A percentile compares a stretch with the other conserved stretches of the same genome.
Evolutionary conservation across 2,113 vertebrate species (phyloP).

Genomic region (Chunga burmeisteri): DNA sequence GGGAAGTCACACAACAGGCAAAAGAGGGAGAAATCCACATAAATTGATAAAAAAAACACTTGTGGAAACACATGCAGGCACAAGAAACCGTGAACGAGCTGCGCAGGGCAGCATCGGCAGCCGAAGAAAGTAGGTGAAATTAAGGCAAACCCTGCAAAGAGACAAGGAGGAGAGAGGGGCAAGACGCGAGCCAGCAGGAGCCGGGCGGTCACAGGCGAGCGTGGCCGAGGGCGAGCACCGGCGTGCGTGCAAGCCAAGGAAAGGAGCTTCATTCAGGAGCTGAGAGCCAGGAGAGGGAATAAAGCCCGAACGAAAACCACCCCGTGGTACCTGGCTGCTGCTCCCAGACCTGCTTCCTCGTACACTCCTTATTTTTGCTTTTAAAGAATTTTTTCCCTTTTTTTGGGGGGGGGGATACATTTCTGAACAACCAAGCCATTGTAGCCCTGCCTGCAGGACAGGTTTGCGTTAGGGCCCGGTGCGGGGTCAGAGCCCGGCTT

Average conservation of each 20-base stretch:
- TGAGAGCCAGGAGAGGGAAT: background rate
- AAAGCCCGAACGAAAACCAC: conserved; percentile 39
- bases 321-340: background rate
- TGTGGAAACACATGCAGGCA: background rate
- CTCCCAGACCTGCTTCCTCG: background rate
- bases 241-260: accelerated
- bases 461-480: conserved; percentile 78
- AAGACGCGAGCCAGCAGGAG: accelerated
- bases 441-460: conserved; percentile 77
- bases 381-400: conserved; percentile 51
- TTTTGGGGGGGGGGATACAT: background rate
- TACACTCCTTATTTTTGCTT: background rate
- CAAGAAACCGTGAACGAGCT: accelerated
- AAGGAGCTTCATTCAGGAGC: background rate
- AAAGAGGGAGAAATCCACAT: background rate
- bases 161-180: background rate
- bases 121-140: accelerated
- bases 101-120: accelerated
- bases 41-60: background rate
- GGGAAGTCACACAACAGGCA: background rate
- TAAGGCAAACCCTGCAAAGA: background rate
- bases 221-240: background rate
- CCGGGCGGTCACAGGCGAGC: accelerated
- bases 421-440: conserved; percentile 81
- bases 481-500: conserved; percentile 81